Conservation (phyloP, 2,113 vertebrate species). For the Empidonax traillii region DNA sequence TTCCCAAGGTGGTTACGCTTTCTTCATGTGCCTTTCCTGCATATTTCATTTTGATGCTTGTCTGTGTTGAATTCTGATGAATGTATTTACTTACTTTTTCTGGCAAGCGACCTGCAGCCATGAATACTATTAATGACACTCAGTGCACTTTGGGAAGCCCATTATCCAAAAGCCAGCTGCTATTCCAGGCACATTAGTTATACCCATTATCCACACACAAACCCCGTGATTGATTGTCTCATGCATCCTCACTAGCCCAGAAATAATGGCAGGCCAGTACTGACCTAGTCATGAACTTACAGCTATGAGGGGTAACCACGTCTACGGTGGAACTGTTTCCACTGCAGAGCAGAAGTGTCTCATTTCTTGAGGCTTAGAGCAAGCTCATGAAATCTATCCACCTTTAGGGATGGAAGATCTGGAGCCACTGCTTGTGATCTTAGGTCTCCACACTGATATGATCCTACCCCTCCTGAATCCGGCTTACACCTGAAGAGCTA, state of each 20-base stretch:
- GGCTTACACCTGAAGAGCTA: background rate
- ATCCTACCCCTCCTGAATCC: background rate
- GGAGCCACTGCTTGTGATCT: background rate
- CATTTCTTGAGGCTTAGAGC: background rate
- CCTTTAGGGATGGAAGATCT: background rate
- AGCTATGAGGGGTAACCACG: background rate
- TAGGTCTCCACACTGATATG: background rate
- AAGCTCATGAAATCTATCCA: background rate
- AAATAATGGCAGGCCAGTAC: background rate
- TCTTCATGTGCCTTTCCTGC: background rate
- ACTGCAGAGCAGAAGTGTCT: background rate
- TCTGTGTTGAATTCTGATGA: slow-evolving; percentile 13
- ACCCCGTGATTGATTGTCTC: background rate
- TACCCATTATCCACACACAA: slow-evolving; percentile 15
- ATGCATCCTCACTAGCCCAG: background rate
- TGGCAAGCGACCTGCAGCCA: slow-evolving; percentile 20
- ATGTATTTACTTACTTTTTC: slow-evolving; percentile 39
- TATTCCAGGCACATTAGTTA: slow-evolving; percentile 45
- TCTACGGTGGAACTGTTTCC: background rate
- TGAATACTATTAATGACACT: slow-evolving; percentile 47
- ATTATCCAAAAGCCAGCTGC: slow-evolving; percentile 29
- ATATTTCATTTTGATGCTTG: background rate
- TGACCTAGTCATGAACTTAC: background rate
- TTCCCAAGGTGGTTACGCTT: background rate
- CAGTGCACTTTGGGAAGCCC: slow-evolving; percentile 13